Evolutionary conservation across 1,140 invertebrate species (phyloP).

Genomic region (Drosophila pseudoananassae): DNA sequence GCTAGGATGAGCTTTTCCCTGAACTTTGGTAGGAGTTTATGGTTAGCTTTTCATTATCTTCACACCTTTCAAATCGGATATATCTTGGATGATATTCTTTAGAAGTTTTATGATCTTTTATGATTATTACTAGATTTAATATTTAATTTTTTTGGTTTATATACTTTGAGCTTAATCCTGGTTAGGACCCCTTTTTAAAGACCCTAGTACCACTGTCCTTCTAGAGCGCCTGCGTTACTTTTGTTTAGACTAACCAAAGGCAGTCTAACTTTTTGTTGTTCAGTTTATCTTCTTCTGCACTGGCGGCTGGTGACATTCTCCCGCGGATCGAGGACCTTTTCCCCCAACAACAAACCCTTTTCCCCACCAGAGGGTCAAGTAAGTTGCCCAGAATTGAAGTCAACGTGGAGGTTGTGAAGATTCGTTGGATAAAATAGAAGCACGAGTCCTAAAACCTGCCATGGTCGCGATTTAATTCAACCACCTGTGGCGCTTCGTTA

Average conservation of each 20-base stretch:
- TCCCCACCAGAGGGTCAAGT: neutral
- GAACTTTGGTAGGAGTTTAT: neutral
- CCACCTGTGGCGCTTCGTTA: conserved; percentile 31
- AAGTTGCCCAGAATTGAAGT: neutral
- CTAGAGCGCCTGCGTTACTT: conserved; percentile 42
- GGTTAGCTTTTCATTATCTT: neutral
- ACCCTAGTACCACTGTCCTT: conserved; percentile 14
- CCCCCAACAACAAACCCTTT: neutral
- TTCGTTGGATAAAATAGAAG: neutral
- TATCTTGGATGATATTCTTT: neutral
- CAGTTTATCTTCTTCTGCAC: conserved; percentile 47
- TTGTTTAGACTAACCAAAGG: conserved; percentile 34
- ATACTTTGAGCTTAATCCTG: no score
- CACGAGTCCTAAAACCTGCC: neutral
- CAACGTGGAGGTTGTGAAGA: neutral
- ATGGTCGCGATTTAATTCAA: neutral
- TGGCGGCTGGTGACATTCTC: conserved; percentile 21
- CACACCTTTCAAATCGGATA: neutral
- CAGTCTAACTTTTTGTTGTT: conserved; percentile 24
- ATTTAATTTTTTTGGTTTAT: no score
- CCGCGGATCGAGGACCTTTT: conserved; percentile 7
- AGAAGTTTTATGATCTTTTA: no score
- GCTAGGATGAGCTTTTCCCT: conserved; percentile 2
- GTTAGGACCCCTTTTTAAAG: neutral
- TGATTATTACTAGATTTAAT: no score